Evolutionary conservation across 2,113 vertebrate genomes (phyloP), one percentile per base, ranked within the genome.

Genomic region (Anthoscopus minutus): DNA sequence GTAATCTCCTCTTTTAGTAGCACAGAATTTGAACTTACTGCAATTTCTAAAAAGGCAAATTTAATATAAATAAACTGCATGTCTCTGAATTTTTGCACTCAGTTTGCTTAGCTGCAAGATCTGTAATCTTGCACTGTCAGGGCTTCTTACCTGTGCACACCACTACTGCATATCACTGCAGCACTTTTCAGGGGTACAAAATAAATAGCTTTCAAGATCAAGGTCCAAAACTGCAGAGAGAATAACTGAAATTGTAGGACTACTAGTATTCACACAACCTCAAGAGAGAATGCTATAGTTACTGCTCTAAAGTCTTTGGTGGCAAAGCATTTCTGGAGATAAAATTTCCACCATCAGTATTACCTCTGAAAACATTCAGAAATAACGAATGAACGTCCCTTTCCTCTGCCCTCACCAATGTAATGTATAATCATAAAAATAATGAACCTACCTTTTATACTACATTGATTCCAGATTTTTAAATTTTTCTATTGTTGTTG

Each of bases 321-420:
- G 66, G 67, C n/a, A 83, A 93, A 97, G 38, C 66, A 86, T 85
- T 89, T 42, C n/a, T 62, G 51, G 53, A 86, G 22, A 51, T 33
- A 10, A 66, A 70, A 78, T 47, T 86, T 60, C 33, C 31, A 47
- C 17, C 25, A n/a, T 56, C 56, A n/a, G 2, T 45, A 25, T 61
- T 79, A 51, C 40, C 47, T 42, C 33, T 65, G 71, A 27, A 91
- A 80, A 44, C 4, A 38, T 48, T 81, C 57, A 47, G 56, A 82
- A 91, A 89, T 47, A 72, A 37, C 38, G 28, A 80, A 30, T 40
- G 8, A 31, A 6, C 24, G 17, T 78, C 10, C 13, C 24, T 69
- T 66, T 27, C 16, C 10, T 16, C 33, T 6, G 5, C 15, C 24
- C 27, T 51, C 1, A 0, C 11, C 13, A 6, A 81, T 80, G 38